Conservation (phyloP, 2,113 vertebrate genomes). For the Equus przewalskii region DNA sequence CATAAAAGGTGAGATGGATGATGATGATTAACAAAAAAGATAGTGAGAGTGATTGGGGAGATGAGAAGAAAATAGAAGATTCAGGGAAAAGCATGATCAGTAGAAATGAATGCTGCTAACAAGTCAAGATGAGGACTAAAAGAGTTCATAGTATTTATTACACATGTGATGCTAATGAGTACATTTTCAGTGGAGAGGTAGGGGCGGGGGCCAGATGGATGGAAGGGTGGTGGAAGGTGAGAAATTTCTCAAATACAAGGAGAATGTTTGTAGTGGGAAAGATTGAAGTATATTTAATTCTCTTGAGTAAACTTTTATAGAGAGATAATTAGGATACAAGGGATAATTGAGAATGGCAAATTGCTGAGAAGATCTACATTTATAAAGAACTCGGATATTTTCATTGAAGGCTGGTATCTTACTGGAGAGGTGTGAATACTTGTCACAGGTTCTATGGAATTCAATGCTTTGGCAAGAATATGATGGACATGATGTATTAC, state of each 20-base stretch:
- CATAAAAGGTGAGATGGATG: not conserved
- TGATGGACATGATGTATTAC: not conserved
- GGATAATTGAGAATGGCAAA: not conserved
- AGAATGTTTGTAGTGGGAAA: not conserved
- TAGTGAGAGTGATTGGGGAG: not conserved
- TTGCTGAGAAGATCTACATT: not conserved
- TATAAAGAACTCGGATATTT: not conserved
- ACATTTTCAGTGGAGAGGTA: not conserved
- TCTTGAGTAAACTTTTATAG: not conserved
- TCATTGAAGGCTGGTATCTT: not conserved
- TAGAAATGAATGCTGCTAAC: not conserved
- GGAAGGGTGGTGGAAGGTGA: not conserved
- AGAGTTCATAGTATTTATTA: not conserved
- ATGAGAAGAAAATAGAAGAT: not conserved
- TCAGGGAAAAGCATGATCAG: not conserved
- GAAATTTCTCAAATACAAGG: not conserved
- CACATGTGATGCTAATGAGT: not conserved
- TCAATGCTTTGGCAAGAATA: not conserved
- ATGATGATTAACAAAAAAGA: not conserved
- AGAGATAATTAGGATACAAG: too few species aligned
- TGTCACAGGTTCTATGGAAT: too few species aligned
- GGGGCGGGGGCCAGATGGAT: accelerated
- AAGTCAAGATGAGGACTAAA: not conserved
- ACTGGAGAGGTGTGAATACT: too few species aligned
- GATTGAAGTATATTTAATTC: not conserved